These are phyloP conservation scores for Cephus pygmeus DNA, from an alignment of 2,888 invertebrate species.

Conservation along the genomic window DNA sequence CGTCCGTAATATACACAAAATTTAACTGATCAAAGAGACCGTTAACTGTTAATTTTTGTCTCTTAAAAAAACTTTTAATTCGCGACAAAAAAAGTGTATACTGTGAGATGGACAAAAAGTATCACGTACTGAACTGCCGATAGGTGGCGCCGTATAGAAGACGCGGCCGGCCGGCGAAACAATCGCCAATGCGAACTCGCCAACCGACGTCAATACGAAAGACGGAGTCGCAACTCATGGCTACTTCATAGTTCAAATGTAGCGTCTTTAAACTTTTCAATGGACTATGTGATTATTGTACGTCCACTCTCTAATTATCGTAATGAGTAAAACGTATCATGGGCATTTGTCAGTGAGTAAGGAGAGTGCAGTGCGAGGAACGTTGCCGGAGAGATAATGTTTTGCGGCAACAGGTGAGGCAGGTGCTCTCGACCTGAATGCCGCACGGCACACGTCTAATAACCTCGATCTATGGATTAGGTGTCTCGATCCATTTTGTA, in stretches of 20 bases:
- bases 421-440: slow-evolving; percentile 64
- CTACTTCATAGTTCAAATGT: not conserved
- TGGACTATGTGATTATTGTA: not conserved
- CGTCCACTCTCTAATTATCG: not conserved
- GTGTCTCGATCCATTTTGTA: slow-evolving; percentile 55
- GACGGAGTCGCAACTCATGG: not conserved
- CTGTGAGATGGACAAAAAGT: not conserved
- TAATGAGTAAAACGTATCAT: not conserved
- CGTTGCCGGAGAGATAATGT: slow-evolving; percentile 59
- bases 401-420: slow-evolving; percentile 66
- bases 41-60: slow-evolving; percentile 3
- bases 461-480: slow-evolving; percentile 63
- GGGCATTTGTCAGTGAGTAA: slow-evolving; percentile 57
- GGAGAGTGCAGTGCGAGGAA: slow-evolving; percentile 52
- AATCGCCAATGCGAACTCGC: not conserved
- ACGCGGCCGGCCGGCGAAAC: not conserved
- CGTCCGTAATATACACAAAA: not conserved
- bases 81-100: not conserved
- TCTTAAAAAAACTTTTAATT: not conserved
- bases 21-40: not conserved
- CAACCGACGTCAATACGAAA: not conserved
- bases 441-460: slow-evolving; percentile 61
- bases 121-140: not conserved
- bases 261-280: not conserved
- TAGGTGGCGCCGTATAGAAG: not conserved